These are phyloP conservation scores for Lytechinus variegatus DNA, from an alignment of 35 echinoderm and acorn worm species.

Conservation along the genomic window DNA sequence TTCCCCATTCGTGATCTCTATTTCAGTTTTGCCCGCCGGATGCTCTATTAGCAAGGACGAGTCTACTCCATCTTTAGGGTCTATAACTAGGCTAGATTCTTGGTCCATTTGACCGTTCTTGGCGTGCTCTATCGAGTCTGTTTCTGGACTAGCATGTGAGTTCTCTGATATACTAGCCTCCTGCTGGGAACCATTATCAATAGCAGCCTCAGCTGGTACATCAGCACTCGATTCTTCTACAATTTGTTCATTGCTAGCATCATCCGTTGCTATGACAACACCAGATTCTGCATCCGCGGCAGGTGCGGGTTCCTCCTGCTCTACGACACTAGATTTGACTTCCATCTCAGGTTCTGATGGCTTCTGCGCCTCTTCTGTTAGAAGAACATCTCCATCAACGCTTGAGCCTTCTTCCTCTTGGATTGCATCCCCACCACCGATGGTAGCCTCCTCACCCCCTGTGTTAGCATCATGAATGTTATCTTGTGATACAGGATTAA, in stretches of 20 bases:
- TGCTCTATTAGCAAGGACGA: constrained; percentile 28
- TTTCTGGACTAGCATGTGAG: background rate
- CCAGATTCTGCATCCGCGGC: background rate
- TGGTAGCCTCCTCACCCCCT: background rate
- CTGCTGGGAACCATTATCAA: background rate
- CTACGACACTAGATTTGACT: background rate
- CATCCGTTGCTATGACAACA: constrained; percentile 16
- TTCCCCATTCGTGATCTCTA: constrained; percentile 21
- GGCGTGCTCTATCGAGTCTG: constrained; percentile 24
- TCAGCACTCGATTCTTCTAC: background rate
- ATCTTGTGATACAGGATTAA: constrained; percentile 3
- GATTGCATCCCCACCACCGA: constrained; percentile 6
- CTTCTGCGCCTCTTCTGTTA: constrained; percentile 12
- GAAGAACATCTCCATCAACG: background rate
- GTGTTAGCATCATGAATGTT: constrained; percentile 29
- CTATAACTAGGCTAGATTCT: constrained; percentile 43
- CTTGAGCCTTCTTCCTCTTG: constrained; percentile 4
- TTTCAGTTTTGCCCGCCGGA: constrained; percentile 46
- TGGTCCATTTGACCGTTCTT: constrained; percentile 41
- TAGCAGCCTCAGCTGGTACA: background rate
- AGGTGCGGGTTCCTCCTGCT: background rate
- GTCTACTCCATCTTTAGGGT: constrained; percentile 30
- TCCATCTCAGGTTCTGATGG: background rate
- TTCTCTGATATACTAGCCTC: constrained; percentile 12
- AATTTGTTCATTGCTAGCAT: background rate